A percentile compares a stretch with the other conserved stretches of the same genome.
phyloP scores from a whole-genome alignment of 2,113 vertebrate genomes.

The Sialia sialis region DNA sequence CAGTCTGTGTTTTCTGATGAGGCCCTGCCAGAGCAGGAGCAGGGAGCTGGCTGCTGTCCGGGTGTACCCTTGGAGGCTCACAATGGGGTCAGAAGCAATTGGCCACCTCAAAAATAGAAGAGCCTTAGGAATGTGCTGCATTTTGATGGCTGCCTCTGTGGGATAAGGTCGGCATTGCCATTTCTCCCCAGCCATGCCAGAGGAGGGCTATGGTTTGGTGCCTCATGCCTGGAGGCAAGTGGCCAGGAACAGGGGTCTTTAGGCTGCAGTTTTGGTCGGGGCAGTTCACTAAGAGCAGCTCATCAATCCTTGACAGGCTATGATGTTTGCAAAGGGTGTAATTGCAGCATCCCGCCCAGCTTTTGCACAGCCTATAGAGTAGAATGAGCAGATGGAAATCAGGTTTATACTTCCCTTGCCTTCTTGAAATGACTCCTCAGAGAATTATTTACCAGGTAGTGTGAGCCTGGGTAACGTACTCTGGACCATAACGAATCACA shows the following conservation, averaged over 20 bases:
- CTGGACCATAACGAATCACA: background rate
- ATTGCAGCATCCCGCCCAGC: background rate
- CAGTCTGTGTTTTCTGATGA: background rate
- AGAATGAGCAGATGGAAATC: background rate
- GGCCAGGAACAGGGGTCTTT: accelerated
- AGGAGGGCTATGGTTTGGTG: background rate
- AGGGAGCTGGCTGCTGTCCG: accelerated
- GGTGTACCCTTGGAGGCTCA: background rate
- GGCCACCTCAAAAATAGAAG: background rate
- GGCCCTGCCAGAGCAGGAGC: background rate
- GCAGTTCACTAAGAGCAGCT: background rate
- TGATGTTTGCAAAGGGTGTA: conserved; percentile 10
- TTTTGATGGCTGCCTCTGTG: background rate
- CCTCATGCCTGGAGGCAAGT: background rate
- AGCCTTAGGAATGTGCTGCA: background rate
- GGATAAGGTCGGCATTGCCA: accelerated
- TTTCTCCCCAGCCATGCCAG: background rate
- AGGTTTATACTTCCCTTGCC: background rate
- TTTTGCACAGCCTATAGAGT: background rate
- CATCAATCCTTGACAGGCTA: accelerated
- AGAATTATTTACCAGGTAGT: background rate
- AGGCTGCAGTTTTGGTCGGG: background rate
- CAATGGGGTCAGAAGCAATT: background rate
- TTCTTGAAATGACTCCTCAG: background rate
- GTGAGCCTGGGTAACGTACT: background rate